Evolutionary conservation across 1,140 invertebrate species (phyloP).

Genomic region (Chlorops oryzae): DNA sequence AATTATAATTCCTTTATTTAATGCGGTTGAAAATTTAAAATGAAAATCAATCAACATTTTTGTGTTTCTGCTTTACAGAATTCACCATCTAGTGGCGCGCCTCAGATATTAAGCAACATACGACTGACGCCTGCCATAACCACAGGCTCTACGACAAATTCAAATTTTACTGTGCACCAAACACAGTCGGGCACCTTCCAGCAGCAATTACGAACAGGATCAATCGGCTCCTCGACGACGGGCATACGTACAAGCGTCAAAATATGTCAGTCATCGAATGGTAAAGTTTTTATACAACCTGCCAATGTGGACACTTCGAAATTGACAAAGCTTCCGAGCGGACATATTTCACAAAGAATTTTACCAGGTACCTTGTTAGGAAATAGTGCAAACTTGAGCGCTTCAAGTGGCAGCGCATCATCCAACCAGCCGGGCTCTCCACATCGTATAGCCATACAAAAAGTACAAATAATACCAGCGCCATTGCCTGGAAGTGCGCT

Average conservation of each 20-base stretch:
- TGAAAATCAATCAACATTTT: too few species aligned
- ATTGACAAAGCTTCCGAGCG: constrained; percentile 11
- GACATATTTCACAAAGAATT: too few species aligned
- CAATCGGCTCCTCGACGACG: constrained; percentile 33
- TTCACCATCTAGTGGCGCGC: constrained; percentile 1
- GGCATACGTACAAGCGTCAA: constrained; percentile 31
- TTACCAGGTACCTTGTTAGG: constrained; percentile 27
- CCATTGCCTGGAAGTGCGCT: constrained; percentile 28
- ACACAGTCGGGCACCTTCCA: constrained; percentile 1
- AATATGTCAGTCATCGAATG: constrained; percentile 39
- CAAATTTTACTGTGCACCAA: constrained; percentile 1
- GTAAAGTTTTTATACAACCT: constrained; percentile 39
- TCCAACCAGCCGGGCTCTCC: constrained; percentile 14
- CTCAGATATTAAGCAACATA: constrained; percentile 38
- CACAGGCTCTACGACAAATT: constrained; percentile 4
- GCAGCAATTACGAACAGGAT: constrained; percentile 30
- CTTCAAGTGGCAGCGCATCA: background rate
- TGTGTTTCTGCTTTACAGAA: too few species aligned
- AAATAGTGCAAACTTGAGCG: background rate
- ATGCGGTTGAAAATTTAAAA: too few species aligned
- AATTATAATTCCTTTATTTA: too few species aligned
- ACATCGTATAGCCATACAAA: constrained; percentile 38
- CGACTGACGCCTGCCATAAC: constrained; percentile 26
- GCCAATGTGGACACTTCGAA: constrained; percentile 26
- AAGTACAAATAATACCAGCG: constrained; percentile 37